Base-by-base conservation (phyloP, 2,888 invertebrate genomes). In the Leptinotarsa juncta region DNA sequence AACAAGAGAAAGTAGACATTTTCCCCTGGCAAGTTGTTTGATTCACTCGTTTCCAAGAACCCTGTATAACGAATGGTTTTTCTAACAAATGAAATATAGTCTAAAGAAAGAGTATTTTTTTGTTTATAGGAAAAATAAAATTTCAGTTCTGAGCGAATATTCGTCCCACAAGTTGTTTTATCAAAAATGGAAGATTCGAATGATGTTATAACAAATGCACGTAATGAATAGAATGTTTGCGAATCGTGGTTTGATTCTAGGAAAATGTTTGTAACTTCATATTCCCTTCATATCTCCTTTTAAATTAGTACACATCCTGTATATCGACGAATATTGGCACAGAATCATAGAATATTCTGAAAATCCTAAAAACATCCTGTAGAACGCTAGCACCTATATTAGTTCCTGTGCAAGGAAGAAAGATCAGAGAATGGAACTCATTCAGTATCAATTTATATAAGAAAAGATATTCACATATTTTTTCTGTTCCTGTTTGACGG, bases 381-480 rank as follows among this genome's bases (percentile, higher is more conserved):
- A 62, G 42, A 16, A 62, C 62, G n/a, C 7, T 62, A 62, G 62
- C 62, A 62, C 62, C 62, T 57, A 57, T n/a, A 57, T 16, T 57
- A 20, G 55, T 57, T 57, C 55, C 18, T 62, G 32, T 62, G 32
- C 32, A 15, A 62, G n/a, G n/a, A 32, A 62, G 32, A 15, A 62
- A 26, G 16, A 62, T 20, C 18, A 16, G 62, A n/a, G n/a, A 12
- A 62, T 62, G 42, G 42, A 62, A 62, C 62, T 62, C 32, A 10
- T 42, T 15, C 32, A 62, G 62, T 12, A 32, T 32, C 5, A 32
- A 32, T 32, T 32, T 32, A 32, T 32, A 32, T 32, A 32, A 32
- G 32, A 1, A 32, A 32, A 32, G 1, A 32, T 32, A 32, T 32
- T 7, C 32, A 32, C 32, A 32, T 32, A 32, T 32, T 32, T 32